Evolutionary conservation across 2,888 invertebrate genomes (phyloP).

Genomic region (Tipula vernalis): DNA sequence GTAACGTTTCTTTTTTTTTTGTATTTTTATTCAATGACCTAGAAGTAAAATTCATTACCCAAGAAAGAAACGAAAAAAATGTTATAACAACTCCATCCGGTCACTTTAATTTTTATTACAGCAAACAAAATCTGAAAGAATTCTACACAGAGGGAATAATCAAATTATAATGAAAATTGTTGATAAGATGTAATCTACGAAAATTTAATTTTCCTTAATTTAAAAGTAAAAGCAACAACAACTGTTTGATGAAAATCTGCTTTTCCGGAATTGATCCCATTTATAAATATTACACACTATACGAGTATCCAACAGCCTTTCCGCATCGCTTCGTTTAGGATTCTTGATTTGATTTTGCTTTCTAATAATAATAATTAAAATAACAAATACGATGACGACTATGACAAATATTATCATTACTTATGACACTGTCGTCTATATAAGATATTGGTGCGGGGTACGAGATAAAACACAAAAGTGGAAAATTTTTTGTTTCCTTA

Average conservation of each 20-base stretch:
- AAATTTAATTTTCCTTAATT: background rate
- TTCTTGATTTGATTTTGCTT: background rate
- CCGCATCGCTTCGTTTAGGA: background rate
- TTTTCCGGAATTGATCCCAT: background rate
- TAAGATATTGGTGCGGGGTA: background rate
- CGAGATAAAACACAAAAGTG: background rate
- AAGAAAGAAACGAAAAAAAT: background rate
- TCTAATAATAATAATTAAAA: background rate
- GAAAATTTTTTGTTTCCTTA: background rate
- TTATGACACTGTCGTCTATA: background rate
- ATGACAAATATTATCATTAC: background rate
- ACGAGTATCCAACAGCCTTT: background rate
- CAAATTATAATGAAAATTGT: background rate
- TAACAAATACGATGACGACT: background rate
- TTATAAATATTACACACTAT: background rate
- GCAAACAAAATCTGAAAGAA: background rate
- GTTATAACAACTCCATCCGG: background rate
- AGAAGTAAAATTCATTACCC: background rate
- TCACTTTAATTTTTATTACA: background rate
- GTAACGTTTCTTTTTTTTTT: background rate
- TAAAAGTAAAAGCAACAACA: background rate
- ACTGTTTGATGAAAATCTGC: background rate
- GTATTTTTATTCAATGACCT: background rate
- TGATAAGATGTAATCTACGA: background rate
- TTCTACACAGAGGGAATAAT: background rate